Evolutionary conservation across 2,113 vertebrate species (phyloP), one percentile per base, ranked within the genome.

Genomic region (Lophotis ruficrista): DNA sequence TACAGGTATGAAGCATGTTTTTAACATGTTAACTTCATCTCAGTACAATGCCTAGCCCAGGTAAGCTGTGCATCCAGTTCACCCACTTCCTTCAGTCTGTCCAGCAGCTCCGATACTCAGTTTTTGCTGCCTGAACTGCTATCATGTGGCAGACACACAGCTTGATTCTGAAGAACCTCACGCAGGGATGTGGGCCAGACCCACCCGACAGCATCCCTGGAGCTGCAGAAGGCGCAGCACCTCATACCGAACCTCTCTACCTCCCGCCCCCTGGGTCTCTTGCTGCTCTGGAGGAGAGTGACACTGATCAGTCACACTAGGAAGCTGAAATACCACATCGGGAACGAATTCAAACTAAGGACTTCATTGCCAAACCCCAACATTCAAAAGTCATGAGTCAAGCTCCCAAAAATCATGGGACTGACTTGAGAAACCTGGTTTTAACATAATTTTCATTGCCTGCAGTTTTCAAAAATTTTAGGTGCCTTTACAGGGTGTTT

Each of bases 311-410:
- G 86, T 41, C 89, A 69, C 61, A 64, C 50, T 1, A 83, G 81
- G 37, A 87, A 61, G 31, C 79, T 54, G 75, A 82, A 69, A 89
- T 57, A 87, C 66, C 75, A 58, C 58, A 88, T 53, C 1, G 20
- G 89, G 94, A 94, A 79, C 90, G 76, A 85, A 95, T 83, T 93
- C 85, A 61, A 35, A 89, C 57, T 2, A n/a, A 92, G 48, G 78
- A 72, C 58, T 83, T 72, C 1, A 2, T 18, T 95, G 95, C 87
- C 95, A 97, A 95, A 85, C 73, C 92, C 90, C 69, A 57, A 61
- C 89, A 65, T 96, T 84, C 89, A 95, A 93, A 93, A 92, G 76
- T 93, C 56, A 47, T 90, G 86, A 94, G 88, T 93, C 94, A 95
- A 94, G 54, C 70, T 92, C 91, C 65, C 83, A 37, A 82, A 94